Conservation (phyloP, 2,888 invertebrate species). For the Zaprionus obscuricornis region DNA sequence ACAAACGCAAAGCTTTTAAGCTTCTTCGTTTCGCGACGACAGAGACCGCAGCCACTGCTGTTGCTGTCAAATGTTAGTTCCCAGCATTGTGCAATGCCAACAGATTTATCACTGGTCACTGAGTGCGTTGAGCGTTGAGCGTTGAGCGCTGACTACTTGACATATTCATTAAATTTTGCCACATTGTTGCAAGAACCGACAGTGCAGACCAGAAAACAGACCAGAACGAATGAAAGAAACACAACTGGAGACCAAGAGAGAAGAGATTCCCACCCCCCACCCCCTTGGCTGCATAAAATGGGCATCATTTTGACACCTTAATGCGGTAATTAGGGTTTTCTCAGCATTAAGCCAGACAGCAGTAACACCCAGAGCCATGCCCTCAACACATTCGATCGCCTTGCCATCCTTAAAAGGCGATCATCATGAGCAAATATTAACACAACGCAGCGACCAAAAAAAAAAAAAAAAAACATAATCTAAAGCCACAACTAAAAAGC, state of each 20-base stretch:
- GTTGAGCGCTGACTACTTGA: conserved; percentile 70
- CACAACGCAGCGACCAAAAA: conserved; percentile 59
- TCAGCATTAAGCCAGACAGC: conserved; percentile 61
- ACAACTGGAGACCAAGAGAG: conserved; percentile 10
- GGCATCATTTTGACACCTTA: conserved; percentile 81
- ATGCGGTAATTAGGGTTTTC: conserved; percentile 81
- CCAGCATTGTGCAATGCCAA: conserved; percentile 53
- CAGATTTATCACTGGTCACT: conserved; percentile 70
- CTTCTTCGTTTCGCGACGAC: no score
- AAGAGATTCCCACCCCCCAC: no score
- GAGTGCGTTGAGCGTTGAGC: conserved; percentile 44
- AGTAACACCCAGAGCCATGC: conserved; percentile 50
- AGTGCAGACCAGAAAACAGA: not conserved
- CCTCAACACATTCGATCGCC: conserved; percentile 14
- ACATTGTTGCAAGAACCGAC: conserved; percentile 62
- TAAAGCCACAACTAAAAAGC: conserved; percentile 12
- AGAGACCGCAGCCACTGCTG: not conserved
- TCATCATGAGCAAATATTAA: conserved; percentile 79
- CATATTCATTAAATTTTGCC: conserved; percentile 76
- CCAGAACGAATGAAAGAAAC: not conserved
- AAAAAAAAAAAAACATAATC: not conserved
- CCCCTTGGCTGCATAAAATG: no score
- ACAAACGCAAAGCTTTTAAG: not conserved
- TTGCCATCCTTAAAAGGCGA: conserved; percentile 61
- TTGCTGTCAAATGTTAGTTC: conserved; percentile 31